Conservation (phyloP, 2,888 invertebrate genomes). For the Panorpa germanica region DNA sequence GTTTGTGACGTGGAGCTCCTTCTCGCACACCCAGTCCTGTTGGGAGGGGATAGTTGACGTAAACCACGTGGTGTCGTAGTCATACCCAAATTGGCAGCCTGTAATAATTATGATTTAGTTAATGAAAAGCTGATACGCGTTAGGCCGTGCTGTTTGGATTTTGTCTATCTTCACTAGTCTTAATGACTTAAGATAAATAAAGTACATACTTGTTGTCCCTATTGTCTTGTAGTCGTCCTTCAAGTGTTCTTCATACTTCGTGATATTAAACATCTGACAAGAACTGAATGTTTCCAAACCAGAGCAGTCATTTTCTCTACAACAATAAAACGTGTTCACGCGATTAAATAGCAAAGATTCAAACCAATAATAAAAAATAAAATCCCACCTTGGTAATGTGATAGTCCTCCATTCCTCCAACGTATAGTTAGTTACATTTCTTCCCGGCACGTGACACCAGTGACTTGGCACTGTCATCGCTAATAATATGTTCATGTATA, state of each 20-base stretch:
- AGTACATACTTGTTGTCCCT: constrained; percentile 1
- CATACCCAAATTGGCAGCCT: constrained; percentile 33
- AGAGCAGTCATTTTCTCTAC: constrained; percentile 22
- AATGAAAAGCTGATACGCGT: no score
- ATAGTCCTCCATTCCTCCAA: constrained; percentile 28
- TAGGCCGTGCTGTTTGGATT: no score
- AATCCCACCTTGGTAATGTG: constrained; percentile 32
- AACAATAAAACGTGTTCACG: no score
- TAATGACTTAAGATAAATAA: no score
- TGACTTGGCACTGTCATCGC: constrained; percentile 34
- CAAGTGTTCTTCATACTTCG: constrained; percentile 5
- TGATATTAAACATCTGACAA: constrained; percentile 27
- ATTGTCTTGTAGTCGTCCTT: no score
- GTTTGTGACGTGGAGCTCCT: constrained; percentile 30
- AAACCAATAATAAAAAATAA: no score
- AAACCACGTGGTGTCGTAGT: constrained; percentile 33
- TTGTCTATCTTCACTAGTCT: no score
- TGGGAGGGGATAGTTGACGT: constrained; percentile 27
- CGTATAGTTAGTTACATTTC: constrained; percentile 25
- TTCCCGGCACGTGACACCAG: constrained; percentile 34
- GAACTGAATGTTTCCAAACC: constrained; percentile 22
- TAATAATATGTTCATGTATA: constrained; percentile 31
- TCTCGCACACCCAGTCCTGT: constrained; percentile 36
- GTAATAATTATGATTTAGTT: no score
- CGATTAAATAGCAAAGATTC: no score